Base-by-base conservation (phyloP, 2,113 vertebrate genomes). In the Gopherus evgoodei region DNA sequence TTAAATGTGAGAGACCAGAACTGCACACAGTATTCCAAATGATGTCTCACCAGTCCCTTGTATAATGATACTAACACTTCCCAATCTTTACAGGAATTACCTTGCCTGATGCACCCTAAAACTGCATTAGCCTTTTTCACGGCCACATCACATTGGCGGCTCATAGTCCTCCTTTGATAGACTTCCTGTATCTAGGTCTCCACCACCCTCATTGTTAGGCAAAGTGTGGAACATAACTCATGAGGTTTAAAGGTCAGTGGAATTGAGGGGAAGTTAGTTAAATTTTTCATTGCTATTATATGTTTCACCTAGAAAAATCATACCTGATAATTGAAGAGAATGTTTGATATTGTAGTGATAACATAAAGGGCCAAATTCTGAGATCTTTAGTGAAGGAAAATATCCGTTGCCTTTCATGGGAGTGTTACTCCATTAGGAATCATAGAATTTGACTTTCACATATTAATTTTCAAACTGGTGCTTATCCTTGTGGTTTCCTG, bases 231-330 rank as follows among this genome's bases (percentile, higher is more conserved):
- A 85, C 25, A 35, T 88, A 93, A 94, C 87, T 69, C 6, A 62
- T 54, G 88, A 96, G 85, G 94, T 83, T 52, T 75, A 96, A 83
- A 96, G 96, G 95, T 95, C 92, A 96, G 86, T 69, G 47, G 42
- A 93, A 82, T 89, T 90, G 84, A 94, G 6, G 54, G 44, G 94
- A 87, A 87, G 42, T 78, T 90, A 91, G 93, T 96, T 92, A 96
- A 95, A 92, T 54, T 96, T 96, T 97, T 69, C 17, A 54, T 92
- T 94, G 92, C 88, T 83, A 85, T 97, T 92, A 88, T 86, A 93
- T 75, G 75, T 92, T 97, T 95, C 91, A 79, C 53, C 91, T 91
- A 31, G 94, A 94, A 93, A 93, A 90, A 88, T 83, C 92, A 89
- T 54, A 75, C 16, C 65, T 95, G 86, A 90, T 94, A 95, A 69